Evolutionary conservation across 2,113 vertebrate genomes (phyloP), one percentile per base, ranked within the genome.

Genomic region (Actenoides hombroni): DNA sequence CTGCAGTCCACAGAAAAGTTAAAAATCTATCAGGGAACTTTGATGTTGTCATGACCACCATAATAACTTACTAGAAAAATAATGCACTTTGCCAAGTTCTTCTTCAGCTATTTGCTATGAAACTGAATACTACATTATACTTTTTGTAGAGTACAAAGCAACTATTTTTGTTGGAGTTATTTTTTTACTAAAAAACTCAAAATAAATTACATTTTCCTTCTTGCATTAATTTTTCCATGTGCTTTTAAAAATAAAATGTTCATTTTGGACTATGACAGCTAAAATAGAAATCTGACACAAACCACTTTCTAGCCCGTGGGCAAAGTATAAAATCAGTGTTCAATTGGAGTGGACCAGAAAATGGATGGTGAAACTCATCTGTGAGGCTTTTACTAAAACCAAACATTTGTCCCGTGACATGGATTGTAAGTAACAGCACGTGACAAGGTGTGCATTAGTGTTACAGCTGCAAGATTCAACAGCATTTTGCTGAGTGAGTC

Each of bases 301-400:
- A 75, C 24, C 77, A 56, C 80, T 88, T 95, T 93, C 80, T 88
- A 94, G 95, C 92, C 95, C 95, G 31, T 1, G 12, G 94, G 94
- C 65, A 96, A 96, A 97, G 90, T n/a, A 96, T 15, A 85, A 95
- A 96, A 95, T 71, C 88, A 39, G 65, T 97, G 75, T 97, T 97
- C 97, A 95, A 96, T 83, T 88, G 61, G 92, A 95, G 59, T 63
- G 37, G 81, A 95, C 63, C 54, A 93, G 88, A 97, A 97, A 96
- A 93, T 3, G 11, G 60, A 95, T 77, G 92, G 88, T 92, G 93
- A 97, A 97, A 92, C 59, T 86, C 4, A 5, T 75, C 51, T 75
- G 73, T 77, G 68, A 93, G 97, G 90, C 83, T 94, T 96, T 37
- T 56, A 39, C 54, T 97, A 95, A 91, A 92, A 92, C 88, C 68